Evolutionary conservation across 2,797 vertebrate genomes (phyloP), one percentile per base, ranked within the genome.

Genomic region (Brachymystax lenok): DNA sequence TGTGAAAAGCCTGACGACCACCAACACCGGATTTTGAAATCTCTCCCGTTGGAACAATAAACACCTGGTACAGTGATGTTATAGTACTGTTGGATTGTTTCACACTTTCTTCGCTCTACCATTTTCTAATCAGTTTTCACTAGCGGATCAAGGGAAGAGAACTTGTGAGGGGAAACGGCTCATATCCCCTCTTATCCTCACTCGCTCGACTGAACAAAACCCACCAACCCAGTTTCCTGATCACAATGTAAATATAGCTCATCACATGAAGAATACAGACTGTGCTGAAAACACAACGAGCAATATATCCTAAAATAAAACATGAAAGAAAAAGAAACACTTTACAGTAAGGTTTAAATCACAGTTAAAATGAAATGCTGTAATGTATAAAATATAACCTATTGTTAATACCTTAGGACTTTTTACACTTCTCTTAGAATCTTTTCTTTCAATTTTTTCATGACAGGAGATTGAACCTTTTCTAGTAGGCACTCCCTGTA

Each of bases 1-100:
- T 28, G 27, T 87, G 88, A 91, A 82, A 78, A 69, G 76, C 82
- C 4, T 7, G 4, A 84, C 54, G 80, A 82, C 84, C 83, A 80
- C 74, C 73, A 28, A 77, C 71, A 77, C 69, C 16, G 81, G 85
- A 82, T 5, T 84, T 88, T 83, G 87, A 84, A 83, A 83, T 80
- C 13, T 61, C 40, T 10, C 72, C 74, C 24, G 27, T 27, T 67
- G 75, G 79, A 89, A 85, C 83, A 86, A 86, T 85, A 86, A 83
- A 79, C 73, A 76, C 79, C 72, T 52, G 70, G 77, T 87, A 30
- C 28, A 33, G 28, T 30, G 46, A 74, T 84, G 74, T 74, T 89
- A 30, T 5, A 14, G 27, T 16, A 52, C 73, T 85, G 75, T 19
- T 19, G 14, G 83, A 79, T 73, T 80, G 24, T 52, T 35, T 69